Evolutionary conservation across 2,113 vertebrate genomes (phyloP), one percentile per base, ranked within the genome.

Genomic region (Machaerirhynchus nigripectus): DNA sequence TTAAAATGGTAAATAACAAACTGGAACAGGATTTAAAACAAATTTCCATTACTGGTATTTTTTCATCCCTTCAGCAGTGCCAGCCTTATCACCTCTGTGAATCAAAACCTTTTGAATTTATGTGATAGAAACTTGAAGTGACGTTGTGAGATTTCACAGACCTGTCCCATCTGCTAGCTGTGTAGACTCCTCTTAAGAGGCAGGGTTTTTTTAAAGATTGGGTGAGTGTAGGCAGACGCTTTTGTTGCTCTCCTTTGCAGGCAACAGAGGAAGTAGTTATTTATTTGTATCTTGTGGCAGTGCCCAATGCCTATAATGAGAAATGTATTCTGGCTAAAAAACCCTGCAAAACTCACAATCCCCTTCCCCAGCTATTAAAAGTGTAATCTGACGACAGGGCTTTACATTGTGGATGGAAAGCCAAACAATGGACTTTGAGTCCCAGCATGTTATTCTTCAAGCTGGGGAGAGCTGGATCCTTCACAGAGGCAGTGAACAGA

Each of bases 11-110:
- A 61, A 64, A n/a, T 67, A 33, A 63, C 37, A 77, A 91, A 78
- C 10, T 33, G 28, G 80, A 86, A 47, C 46, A 64, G 50, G 49
- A 76, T 90, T 59, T 95, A 35, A 76, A 92, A 53, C 18, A 42
- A 30, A 68, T 87, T 79, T 93, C 50, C 28, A 35, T 89, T 53
- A 31, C 24, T 70, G 59, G 57, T 57, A 69, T 57, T 92, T 96
- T 95, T 73, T 79, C 24, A 67, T 52, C 17, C 49, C 24, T 52
- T 78, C 85, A 96, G 60, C 75, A 53, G 40, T 86, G 78, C 15
- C 59, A 80, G 16, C 35, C 80, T 80, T 88, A 92, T 69, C 61
- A 77, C 75, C 40, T 71, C 80, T 74, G n/a, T 94, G 46, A 95
- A 77, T 87, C 21, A 90, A 79, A 80, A 46, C 22, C 19, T 86